Conservation (phyloP, 1,140 invertebrate species). For the Battus philenor region DNA sequence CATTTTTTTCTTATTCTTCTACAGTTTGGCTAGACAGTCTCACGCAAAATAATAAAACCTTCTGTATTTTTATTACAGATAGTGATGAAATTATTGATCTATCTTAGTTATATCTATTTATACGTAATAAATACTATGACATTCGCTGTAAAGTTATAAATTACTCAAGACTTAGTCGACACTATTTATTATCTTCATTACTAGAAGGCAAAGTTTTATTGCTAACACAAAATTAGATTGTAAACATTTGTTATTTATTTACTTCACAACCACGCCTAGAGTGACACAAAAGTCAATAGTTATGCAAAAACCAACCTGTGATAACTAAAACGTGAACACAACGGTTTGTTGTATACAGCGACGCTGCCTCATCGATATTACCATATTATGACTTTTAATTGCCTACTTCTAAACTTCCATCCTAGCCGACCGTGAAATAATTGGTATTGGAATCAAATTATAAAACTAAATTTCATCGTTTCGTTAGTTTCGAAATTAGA, state of each 20-base stretch:
- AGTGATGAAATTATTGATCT: too few species aligned
- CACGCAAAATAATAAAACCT: too few species aligned
- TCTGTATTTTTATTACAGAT: too few species aligned
- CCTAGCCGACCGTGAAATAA: constrained; percentile 10
- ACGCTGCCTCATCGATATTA: constrained; percentile 5
- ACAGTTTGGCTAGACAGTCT: too few species aligned
- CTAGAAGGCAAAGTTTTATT: neutral
- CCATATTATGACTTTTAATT: constrained; percentile 14
- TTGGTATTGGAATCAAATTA: constrained; percentile 14
- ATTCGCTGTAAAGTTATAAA: too few species aligned
- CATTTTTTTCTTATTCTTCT: too few species aligned
- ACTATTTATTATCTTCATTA: neutral
- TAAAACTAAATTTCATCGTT: constrained; percentile 13
- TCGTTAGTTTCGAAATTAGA: constrained; percentile 16
- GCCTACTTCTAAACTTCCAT: constrained; percentile 3
- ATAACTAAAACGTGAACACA: too few species aligned
- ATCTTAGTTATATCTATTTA: too few species aligned
- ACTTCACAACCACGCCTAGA: neutral
- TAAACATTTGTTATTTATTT: neutral
- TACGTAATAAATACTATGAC: too few species aligned
- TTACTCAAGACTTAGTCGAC: too few species aligned
- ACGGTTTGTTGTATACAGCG: too few species aligned
- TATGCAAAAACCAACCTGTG: too few species aligned
- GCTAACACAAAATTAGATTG: neutral
- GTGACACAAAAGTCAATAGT: constrained; percentile 5